Conservation (phyloP, 37 sponge, comb jelly and placozoan species). For the Bolinopsis microptera region DNA sequence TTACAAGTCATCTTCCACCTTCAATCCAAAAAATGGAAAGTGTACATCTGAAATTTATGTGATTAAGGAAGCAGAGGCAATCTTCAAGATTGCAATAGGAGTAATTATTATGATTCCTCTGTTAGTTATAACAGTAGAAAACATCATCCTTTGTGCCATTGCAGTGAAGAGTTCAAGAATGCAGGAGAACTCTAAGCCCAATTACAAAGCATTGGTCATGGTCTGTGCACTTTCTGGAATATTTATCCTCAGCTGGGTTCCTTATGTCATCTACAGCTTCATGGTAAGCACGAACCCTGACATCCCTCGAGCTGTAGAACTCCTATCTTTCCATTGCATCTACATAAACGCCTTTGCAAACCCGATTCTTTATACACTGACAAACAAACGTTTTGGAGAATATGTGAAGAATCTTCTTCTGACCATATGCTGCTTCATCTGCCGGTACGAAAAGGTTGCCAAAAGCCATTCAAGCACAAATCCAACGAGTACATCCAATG, state of each 20-base stretch:
- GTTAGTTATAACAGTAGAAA: not conserved
- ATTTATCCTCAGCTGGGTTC: constrained; percentile 14
- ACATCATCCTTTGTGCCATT: not conserved
- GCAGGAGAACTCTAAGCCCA: not conserved
- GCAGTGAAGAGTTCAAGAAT: not conserved
- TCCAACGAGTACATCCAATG: not conserved
- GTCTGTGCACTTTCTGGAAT: not conserved
- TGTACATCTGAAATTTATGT: not conserved
- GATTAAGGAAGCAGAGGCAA: not conserved
- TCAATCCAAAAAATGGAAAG: not conserved
- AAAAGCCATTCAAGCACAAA: not conserved
- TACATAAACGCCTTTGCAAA: not conserved
- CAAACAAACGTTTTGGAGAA: not conserved
- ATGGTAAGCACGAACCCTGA: not conserved
- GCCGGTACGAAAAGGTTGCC: too few relatives aligned
- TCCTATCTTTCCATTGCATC: not conserved
- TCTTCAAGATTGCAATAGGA: not conserved
- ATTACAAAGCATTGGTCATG: constrained; percentile 29
- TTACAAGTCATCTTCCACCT: not conserved
- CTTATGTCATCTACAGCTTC: not conserved
- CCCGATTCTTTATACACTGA: not conserved
- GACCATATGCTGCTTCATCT: too few relatives aligned
- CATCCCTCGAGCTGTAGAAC: not conserved
- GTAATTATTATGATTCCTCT: not conserved
- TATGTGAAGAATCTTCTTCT: too few relatives aligned